phyloP scores from a whole-genome alignment of 2,888 invertebrate genomes.

The Tiliacea aurago region DNA sequence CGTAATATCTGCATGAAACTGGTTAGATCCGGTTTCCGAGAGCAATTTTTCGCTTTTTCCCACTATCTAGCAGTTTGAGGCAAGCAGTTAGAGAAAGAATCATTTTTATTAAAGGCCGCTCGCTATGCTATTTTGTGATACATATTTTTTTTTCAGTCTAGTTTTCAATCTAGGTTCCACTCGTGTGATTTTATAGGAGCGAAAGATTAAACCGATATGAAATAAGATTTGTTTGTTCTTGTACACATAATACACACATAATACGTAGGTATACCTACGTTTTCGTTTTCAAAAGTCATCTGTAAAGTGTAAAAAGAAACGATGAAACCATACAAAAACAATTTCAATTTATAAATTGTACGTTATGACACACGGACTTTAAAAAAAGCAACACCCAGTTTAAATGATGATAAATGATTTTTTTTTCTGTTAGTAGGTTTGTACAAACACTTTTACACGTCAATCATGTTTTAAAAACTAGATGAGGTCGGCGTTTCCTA shows the following conservation, averaged over 20 bases:
- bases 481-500: too few relatives aligned
- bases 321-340: neutral
- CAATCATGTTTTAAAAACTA: too few relatives aligned
- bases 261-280: neutral
- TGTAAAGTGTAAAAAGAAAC: neutral
- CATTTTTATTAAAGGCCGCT: conserved; percentile 73
- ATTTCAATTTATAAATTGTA: neutral
- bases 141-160: conserved; percentile 25
- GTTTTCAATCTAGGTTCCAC: conserved; percentile 19
- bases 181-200: conserved; percentile 16
- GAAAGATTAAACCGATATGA: conserved; percentile 1
- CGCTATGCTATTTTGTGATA: conserved; percentile 53
- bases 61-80: conserved; percentile 75
- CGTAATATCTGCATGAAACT: conserved; percentile 82
- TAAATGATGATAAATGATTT: too few relatives aligned
- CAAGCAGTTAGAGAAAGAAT: conserved; percentile 70
- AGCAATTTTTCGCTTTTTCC: conserved; percentile 80
- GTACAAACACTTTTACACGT: too few relatives aligned
- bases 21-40: conserved; percentile 74
- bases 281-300: neutral
- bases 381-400: too few relatives aligned
- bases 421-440: too few relatives aligned
- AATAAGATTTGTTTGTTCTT: neutral
- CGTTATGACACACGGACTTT: too few relatives aligned
- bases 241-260: neutral